These are phyloP conservation scores for Phymatocera aterrima DNA, from an alignment of 2,888 invertebrate genomes.

Conservation along the genomic window DNA sequence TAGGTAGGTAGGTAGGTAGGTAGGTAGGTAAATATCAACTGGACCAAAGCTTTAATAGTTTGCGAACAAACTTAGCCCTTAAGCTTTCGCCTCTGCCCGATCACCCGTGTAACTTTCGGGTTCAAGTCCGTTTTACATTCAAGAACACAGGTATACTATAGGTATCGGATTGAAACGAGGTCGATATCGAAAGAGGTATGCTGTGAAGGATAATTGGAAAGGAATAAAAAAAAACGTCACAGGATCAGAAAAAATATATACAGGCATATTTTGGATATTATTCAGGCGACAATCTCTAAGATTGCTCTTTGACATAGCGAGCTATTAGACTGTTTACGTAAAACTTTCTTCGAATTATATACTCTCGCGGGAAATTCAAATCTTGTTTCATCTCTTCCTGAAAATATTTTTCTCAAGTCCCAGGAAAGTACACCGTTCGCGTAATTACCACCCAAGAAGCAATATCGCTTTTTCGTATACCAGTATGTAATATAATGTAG, in stretches of 20 bases:
- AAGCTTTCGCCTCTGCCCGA: conserved; percentile 12
- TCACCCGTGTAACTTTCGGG: conserved; percentile 28
- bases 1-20: neutral
- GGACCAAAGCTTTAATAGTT: conserved; percentile 32
- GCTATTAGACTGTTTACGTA: conserved; percentile 7
- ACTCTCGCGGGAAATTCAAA: conserved; percentile 33
- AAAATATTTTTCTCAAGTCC: neutral
- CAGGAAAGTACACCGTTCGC: conserved; percentile 17
- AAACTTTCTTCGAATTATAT: conserved; percentile 12
- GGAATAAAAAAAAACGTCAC: neutral
- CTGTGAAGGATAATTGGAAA: neutral
- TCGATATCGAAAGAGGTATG: neutral
- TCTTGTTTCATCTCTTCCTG: conserved; percentile 32
- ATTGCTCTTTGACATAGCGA: neutral
- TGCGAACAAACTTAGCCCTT: conserved; percentile 28
- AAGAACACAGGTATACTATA: neutral
- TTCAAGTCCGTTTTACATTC: neutral
- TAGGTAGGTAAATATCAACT: conserved; percentile 24
- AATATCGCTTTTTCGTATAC: neutral
- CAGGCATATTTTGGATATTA: neutral
- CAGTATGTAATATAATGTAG: neutral
- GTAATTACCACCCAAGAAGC: conserved; percentile 21
- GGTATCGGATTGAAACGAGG: neutral
- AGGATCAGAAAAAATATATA: neutral
- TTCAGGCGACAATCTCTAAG: neutral